Conservation (phyloP, 1,140 invertebrate genomes). For the Drosophila trapezifrons region DNA sequence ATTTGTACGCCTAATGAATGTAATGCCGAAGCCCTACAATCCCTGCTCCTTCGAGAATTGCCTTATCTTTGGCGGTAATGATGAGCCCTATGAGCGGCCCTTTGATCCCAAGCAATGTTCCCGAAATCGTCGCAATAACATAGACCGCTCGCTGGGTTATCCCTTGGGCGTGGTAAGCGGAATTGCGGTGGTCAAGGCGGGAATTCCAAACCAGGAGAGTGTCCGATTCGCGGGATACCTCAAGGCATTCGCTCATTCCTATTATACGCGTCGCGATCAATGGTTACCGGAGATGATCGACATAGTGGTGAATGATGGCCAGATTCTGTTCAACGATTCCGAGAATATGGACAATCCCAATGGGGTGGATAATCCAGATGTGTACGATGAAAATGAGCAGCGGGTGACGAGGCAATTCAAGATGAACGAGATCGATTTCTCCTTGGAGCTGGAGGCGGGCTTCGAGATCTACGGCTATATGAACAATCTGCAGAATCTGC, state of each 20-base stretch:
- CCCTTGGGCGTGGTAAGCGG: slow-evolving; percentile 50
- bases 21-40: slow-evolving; percentile 19
- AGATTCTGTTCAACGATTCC: slow-evolving; percentile 60
- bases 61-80: slow-evolving; percentile 50
- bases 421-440: slow-evolving; percentile 68
- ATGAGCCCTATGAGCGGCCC: slow-evolving; percentile 54
- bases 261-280: slow-evolving; percentile 60
- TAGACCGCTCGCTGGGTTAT: slow-evolving; percentile 57
- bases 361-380: slow-evolving; percentile 14
- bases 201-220: slow-evolving; percentile 44
- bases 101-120: slow-evolving; percentile 57
- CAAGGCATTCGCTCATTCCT: slow-evolving; percentile 58
- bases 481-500: slow-evolving; percentile 29
- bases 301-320: slow-evolving; percentile 49
- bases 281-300: slow-evolving; percentile 58
- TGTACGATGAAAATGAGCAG: slow-evolving; percentile 64
- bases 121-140: slow-evolving; percentile 13
- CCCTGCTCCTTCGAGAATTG: slow-evolving; percentile 60
- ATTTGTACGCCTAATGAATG: slow-evolving; percentile 5
- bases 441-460: slow-evolving; percentile 54
- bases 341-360: slow-evolving; percentile 53
- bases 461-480: slow-evolving; percentile 51
- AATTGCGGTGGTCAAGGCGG: background rate
- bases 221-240: slow-evolving; percentile 49
- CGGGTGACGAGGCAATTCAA: slow-evolving; percentile 61